Evolutionary conservation across 2,797 vertebrate species (phyloP).

Genomic region (Chaetophractus vellerosus): DNA sequence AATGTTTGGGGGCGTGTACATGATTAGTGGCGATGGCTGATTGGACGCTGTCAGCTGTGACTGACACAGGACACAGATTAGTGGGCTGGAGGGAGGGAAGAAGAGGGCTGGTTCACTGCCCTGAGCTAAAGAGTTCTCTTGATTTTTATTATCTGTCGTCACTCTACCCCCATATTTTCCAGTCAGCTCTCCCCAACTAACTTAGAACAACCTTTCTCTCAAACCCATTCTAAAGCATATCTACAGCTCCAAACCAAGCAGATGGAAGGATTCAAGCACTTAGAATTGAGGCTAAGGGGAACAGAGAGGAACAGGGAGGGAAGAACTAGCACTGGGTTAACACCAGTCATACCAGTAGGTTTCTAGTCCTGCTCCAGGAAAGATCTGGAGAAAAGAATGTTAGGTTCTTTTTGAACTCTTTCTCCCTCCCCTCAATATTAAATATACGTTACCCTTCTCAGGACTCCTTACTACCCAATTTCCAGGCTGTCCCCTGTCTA

Average conservation of each 20-base stretch:
- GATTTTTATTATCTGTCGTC: slow-evolving; percentile 26
- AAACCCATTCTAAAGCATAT: not conserved
- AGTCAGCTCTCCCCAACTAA: slow-evolving; percentile 39
- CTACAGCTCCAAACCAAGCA: slow-evolving; percentile 31
- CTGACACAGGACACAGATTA: slow-evolving; percentile 60
- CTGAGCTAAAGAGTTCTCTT: slow-evolving; percentile 1
- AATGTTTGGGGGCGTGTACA: slow-evolving; percentile 67
- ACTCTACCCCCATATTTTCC: slow-evolving; percentile 6
- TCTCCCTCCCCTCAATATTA: slow-evolving; percentile 42
- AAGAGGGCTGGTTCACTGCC: not conserved
- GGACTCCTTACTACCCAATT: slow-evolving; percentile 46
- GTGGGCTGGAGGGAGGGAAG: slow-evolving; percentile 30
- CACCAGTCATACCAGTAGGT: not conserved
- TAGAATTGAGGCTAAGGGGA: slow-evolving; percentile 10
- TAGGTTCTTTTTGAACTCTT: slow-evolving; percentile 1
- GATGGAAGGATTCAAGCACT: not conserved
- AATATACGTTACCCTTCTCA: slow-evolving; percentile 15
- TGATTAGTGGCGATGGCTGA: slow-evolving; percentile 57
- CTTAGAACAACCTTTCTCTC: slow-evolving; percentile 40
- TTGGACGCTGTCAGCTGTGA: slow-evolving; percentile 25
- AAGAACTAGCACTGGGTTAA: not conserved
- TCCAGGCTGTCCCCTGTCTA: slow-evolving; percentile 32
- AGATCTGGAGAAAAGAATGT: slow-evolving; percentile 24
- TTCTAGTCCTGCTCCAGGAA: slow-evolving; percentile 32
- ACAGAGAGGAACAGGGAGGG: not conserved